Evolutionary conservation across 92 coral and sea anemone genomes (phyloP), one percentile per base, ranked within the genome.

Genomic region (Parazoanthus swiftii): DNA sequence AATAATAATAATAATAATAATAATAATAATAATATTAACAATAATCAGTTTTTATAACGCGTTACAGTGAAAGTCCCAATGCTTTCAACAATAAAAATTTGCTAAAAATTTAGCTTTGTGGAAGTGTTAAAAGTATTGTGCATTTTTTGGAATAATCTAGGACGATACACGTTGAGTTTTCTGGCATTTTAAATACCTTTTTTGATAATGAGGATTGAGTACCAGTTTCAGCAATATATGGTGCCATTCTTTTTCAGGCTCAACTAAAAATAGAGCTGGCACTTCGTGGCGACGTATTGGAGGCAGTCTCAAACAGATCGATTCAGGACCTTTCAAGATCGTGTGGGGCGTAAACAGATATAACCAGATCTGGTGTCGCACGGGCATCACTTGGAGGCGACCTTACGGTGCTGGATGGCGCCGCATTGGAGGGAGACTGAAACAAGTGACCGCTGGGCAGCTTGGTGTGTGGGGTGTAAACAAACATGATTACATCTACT

Each of bases 241-340:
- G 54, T 76, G 14, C 46, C 51, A 20, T 48, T 11, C 38, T 70
- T 73, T 43, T 73, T 26, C 75, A 84, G 87, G 87, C 43, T 84
- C 87, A 16, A 70, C 77, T 23, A 72, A 73, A 70, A 84, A 84
- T n/a, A 70, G 87, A 16, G 87, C 79, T 25, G 87, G 87, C 20
- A 70, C 66, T 44, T n/a, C 44, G 2, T 86, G 90, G 90, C 51
- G 50, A 36, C 42, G 74, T 9, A 78, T 90, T 25, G 63, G 81
- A 38, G 92, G 92, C 25, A 50, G 20, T 3, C 83, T 90, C 33
- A 77, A 37, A 36, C 90, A 90, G 56, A 70, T 90, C 21, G 92
- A 90, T 81, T 90, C 92, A 7, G 92, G 92, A 23, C 90, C 92
- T 29, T 89, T 63, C 68, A 89, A 81, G 8, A 77, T 90, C 13